These are phyloP conservation scores for Habroteleia sp. DNA, from an alignment of 2,888 invertebrate species.

Conservation along the genomic window DNA sequence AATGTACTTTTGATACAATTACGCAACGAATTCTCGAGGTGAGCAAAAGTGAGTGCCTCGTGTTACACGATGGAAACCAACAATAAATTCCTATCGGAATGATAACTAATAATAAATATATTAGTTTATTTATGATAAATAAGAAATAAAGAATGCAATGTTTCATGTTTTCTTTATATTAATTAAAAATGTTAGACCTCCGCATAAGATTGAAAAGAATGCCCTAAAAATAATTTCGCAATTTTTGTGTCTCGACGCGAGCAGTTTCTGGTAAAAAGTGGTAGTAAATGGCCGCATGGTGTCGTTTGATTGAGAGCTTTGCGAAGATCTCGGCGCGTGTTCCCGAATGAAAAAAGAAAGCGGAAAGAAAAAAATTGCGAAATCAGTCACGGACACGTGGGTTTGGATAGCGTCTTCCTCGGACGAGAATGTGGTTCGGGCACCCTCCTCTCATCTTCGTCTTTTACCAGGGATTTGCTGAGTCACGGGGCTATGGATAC, in stretches of 20 bases:
- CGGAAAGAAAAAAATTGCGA: slow-evolving; percentile 51
- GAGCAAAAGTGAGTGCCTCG: no score
- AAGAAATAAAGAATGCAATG: no score
- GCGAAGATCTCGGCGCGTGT: slow-evolving; percentile 27
- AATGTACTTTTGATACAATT: no score
- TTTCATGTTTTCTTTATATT: no score
- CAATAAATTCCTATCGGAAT: no score
- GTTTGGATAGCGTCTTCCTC: slow-evolving; percentile 37
- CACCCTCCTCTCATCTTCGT: slow-evolving; percentile 32
- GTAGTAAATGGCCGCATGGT: slow-evolving; percentile 18
- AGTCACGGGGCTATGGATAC: slow-evolving; percentile 72
- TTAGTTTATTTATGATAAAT: no score
- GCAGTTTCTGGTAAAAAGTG: slow-evolving; percentile 13
- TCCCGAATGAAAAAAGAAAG: slow-evolving; percentile 31
- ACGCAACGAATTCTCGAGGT: no score
- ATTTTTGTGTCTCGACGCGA: slow-evolving; percentile 7
- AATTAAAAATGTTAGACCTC: no score
- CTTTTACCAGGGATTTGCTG: slow-evolving; percentile 71
- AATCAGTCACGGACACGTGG: slow-evolving; percentile 76
- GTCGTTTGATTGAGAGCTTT: slow-evolving; percentile 51
- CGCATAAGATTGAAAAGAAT: no score
- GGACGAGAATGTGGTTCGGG: slow-evolving; percentile 61
- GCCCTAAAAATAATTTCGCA: neutral
- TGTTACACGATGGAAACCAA: no score
- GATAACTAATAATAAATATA: no score